Base-by-base conservation (phyloP, 2,113 vertebrate genomes). In the Osmerus mordax region DNA sequence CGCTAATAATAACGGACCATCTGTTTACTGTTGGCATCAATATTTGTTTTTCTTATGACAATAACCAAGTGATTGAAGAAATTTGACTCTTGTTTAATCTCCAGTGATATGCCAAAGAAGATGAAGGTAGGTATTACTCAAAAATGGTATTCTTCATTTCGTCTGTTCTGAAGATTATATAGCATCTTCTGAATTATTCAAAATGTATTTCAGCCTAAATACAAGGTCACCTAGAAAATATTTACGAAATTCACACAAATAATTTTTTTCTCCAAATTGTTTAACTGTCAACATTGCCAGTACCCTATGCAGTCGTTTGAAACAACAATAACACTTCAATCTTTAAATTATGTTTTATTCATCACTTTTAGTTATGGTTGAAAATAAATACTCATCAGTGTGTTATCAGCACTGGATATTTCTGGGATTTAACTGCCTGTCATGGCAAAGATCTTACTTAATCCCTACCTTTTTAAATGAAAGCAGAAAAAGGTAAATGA, bases 321-420 rank as follows among this genome's bases (percentile, higher is more conserved):
- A n/a, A 77, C 73, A 19, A 74, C 56, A 70, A 72, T 66, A 76
- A 70, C 9, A 65, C 76, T 63, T 66, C 36, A 72, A 75, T 79
- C 67, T 73, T 51, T 47, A 55, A 70, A 47, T 82, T 75, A 81
- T 86, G 77, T 82, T 87, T 88, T 85, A 88, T 90, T 90, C 87
- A 87, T 81, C 28, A n/a, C 63, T 29, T 78, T 77, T 59, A 61
- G 28, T 77, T 74, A 70, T 73, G 59, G 61, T 74, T 83, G 70
- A 83, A 81, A 86, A 80, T 75, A 67, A 79, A 70, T 81, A 19
- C 74, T 83, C 72, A 86, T 83, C 84, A 73, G 70, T 70, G 62
- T 52, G 69, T 80, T 74, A 83, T 85, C 81, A 86, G 61, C 85
- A 76, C 51, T 74, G 79, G 65, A 78, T 82, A 74, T 77, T 71